Conservation (phyloP, 2,113 vertebrate species). For the Penelope pileata region DNA sequence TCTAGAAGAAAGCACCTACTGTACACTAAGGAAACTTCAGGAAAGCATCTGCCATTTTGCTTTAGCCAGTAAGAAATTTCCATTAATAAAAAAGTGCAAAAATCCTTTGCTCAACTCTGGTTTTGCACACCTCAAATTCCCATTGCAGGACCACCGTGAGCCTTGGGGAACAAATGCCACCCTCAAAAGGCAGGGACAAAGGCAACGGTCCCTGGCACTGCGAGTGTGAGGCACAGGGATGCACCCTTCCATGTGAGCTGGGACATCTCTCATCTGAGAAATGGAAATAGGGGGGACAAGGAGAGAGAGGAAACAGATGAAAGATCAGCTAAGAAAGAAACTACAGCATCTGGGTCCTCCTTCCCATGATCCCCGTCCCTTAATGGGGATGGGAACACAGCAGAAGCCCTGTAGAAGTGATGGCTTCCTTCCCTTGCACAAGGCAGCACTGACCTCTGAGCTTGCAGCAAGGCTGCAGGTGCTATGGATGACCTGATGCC, state of each 20-base stretch:
- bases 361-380: not conserved
- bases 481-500: too few relatives aligned
- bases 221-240: not conserved
- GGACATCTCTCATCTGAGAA: not conserved
- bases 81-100: not conserved
- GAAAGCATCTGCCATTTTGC: not conserved
- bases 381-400: not conserved
- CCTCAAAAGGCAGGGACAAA: not conserved
- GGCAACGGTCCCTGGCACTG: not conserved
- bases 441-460: too few relatives aligned
- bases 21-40: not conserved
- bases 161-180: not conserved
- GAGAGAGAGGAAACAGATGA: not conserved
- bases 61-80: not conserved
- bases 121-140: not conserved
- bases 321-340: not conserved
- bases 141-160: not conserved
- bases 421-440: not conserved
- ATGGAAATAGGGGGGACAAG: not conserved
- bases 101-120: not conserved
- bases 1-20: not conserved
- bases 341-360: not conserved
- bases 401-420: not conserved
- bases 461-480: too few relatives aligned
- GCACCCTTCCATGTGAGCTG: not conserved